Base-by-base conservation (phyloP, 2,797 vertebrate genomes). In the Silurus aristotelis region DNA sequence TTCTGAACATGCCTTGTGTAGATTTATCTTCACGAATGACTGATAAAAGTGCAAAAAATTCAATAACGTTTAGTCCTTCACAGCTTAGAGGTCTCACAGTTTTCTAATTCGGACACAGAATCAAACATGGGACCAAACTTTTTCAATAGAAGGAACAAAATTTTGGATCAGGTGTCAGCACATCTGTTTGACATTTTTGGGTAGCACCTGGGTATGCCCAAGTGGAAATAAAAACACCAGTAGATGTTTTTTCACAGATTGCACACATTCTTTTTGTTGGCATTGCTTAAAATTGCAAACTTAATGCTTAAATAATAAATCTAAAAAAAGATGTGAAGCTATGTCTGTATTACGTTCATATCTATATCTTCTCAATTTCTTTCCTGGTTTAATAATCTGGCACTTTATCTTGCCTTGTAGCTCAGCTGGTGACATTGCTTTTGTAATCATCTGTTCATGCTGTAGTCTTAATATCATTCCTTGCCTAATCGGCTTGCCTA, bases 401-500 rank as follows among this genome's bases (percentile, higher is more conserved):
- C 76, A 55, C 80, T 56, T 56, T 66, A 61, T 80, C 73, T 73
- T 71, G 20, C 83, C 85, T 27, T 75, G 58, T 88, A 87, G 80
- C 86, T 89, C 88, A 88, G 85, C 84, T 86, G 87, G 85, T 87
- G 67, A 80, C 78, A 38, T 84, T 76, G 61, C 83, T 82, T 86
- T 89, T 88, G 90, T 90, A 93, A 94, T 94, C 92, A 92, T 94
- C 90, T 90, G 91, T 92, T 93, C 93, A 93, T 91, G 90, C 84
- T 85, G 88, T 88, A 87, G 88, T 43, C 19, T 88, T 88, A 89
- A 90, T 92, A 89, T 90, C 89, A 90, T 90, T 89, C 87, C 87
- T 80, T 20, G 83, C 90, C 82, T 93, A 94, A 96, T 96, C 93
- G 93, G 91, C 94, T 94, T 94, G 92, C 92, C 90, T 90, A 93